These are phyloP conservation scores for Gambusia affinis DNA, from an alignment of 2,113 vertebrate genomes.

Conservation along the genomic window DNA sequence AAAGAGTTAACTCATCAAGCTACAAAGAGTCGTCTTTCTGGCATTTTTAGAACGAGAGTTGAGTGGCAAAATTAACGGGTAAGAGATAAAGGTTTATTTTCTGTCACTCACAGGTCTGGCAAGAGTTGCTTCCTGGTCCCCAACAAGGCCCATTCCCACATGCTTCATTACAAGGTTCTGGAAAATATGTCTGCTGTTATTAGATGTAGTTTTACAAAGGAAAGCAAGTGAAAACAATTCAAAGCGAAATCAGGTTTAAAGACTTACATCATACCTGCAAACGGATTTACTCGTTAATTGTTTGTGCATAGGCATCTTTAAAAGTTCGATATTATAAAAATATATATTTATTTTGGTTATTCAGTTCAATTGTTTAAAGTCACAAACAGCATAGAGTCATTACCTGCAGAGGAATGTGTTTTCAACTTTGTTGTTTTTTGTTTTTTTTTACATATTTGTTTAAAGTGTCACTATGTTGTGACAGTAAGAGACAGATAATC, in stretches of 20 bases:
- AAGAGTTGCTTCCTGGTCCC: slow-evolving; percentile 81
- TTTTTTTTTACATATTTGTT: background rate
- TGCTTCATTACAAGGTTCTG: slow-evolving; percentile 69
- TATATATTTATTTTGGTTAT: background rate
- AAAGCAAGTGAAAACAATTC: background rate
- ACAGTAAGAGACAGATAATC: too few relatives aligned
- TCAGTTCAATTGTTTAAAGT: background rate
- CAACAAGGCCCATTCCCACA: slow-evolving; percentile 82
- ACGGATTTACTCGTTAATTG: background rate
- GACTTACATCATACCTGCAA: background rate
- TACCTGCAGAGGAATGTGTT: background rate
- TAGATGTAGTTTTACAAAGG: background rate
- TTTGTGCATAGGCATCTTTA: background rate
- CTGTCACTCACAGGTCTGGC: slow-evolving; percentile 85
- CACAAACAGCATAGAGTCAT: background rate
- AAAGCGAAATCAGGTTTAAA: background rate
- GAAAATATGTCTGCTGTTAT: slow-evolving; percentile 3
- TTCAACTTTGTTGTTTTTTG: background rate
- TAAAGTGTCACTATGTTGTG: too few relatives aligned
- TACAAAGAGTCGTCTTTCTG: background rate
- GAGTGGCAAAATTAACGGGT: background rate
- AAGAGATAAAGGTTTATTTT: background rate
- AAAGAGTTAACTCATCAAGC: background rate
- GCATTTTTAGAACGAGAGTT: background rate
- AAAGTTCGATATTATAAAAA: background rate